These are phyloP conservation scores for Euura lappo DNA, from an alignment of 1,140 invertebrate genomes.

Conservation along the genomic window DNA sequence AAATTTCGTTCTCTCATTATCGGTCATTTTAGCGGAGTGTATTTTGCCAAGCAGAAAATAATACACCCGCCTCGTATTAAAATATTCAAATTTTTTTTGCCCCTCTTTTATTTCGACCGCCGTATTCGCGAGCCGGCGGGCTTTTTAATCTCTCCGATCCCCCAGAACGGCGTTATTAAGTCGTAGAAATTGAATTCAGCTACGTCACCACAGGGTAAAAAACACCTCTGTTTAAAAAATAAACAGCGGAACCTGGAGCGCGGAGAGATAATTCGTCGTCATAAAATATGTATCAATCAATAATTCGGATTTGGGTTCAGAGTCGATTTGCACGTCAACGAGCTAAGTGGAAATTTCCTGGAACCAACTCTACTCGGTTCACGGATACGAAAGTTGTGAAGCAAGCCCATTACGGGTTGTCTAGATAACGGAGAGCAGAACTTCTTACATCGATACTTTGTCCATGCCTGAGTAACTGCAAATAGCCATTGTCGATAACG, in stretches of 20 bases:
- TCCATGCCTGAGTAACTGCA: too few species aligned
- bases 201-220: too few species aligned
- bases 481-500: too few species aligned
- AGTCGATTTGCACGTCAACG: background rate
- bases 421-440: too few species aligned
- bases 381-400: too few species aligned
- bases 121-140: background rate
- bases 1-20: background rate
- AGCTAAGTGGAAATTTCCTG: slow-evolving; percentile 2
- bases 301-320: too few species aligned
- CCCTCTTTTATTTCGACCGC: slow-evolving; percentile 1
- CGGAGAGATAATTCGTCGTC: too few species aligned
- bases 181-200: slow-evolving; percentile 16
- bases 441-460: background rate
- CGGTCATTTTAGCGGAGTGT: background rate
- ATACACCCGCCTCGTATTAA: slow-evolving; percentile 15
- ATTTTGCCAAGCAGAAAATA: background rate
- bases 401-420: too few species aligned
- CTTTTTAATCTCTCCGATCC: slow-evolving; percentile 7
- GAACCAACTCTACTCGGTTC: background rate
- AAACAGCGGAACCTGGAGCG: too few species aligned
- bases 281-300: too few species aligned
- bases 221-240: too few species aligned
- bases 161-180: slow-evolving; percentile 11
- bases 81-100: slow-evolving; percentile 27